Conservation (phyloP, 2,888 invertebrate species). For the Nomada ferruginata region DNA sequence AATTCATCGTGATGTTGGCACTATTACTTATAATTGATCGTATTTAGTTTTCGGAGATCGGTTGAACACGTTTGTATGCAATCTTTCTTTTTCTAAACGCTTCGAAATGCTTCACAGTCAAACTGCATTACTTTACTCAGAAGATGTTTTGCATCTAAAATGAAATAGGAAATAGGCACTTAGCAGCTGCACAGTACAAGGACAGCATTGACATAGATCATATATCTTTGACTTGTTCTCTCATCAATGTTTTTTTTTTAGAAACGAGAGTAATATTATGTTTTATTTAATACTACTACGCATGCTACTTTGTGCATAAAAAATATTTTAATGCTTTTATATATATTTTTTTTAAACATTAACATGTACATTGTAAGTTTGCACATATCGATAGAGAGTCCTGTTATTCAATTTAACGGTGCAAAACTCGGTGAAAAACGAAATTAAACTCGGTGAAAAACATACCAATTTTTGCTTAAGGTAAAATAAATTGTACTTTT, state of each 20-base stretch:
- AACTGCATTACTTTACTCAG: slow-evolving; percentile 59
- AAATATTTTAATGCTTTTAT: not conserved
- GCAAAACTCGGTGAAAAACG: not conserved
- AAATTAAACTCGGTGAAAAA: not conserved
- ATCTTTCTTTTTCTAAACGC: slow-evolving; percentile 46
- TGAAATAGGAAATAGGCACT: slow-evolving; percentile 80
- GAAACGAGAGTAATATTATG: not conserved
- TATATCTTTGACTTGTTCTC: slow-evolving; percentile 46
- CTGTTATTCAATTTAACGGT: not conserved
- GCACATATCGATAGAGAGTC: not conserved
- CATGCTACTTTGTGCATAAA: slow-evolving; percentile 5
- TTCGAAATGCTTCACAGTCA: slow-evolving; percentile 65
- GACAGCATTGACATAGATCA: slow-evolving; percentile 57
- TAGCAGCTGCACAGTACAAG: slow-evolving; percentile 69
- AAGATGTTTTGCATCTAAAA: slow-evolving; percentile 79
- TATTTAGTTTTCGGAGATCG: slow-evolving; percentile 4
- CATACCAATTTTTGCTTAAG: not conserved
- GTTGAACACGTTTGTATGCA: not conserved
- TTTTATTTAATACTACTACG: not conserved
- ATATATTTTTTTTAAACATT: not conserved
- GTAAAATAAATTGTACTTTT: slow-evolving; percentile 1
- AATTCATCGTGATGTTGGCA: slow-evolving; percentile 37
- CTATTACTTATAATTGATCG: slow-evolving; percentile 36
- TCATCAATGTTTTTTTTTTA: slow-evolving; percentile 32
- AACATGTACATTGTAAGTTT: not conserved